Base-by-base conservation (phyloP, 2,888 invertebrate genomes). In the Epiblema foenella region DNA sequence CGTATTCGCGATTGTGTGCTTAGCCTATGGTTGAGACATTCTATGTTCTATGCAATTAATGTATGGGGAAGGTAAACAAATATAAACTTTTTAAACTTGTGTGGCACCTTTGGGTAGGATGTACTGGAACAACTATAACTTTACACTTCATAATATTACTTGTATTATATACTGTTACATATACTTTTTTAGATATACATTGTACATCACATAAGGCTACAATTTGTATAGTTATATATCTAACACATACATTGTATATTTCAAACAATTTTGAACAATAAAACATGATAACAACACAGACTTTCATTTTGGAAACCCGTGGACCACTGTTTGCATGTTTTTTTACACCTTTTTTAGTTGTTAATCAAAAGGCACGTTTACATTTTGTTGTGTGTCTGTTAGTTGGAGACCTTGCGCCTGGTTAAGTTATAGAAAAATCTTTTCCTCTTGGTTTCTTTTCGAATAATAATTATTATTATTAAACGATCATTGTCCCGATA, bases 291-390 rank as follows among this genome's bases (percentile, higher is more conserved):
- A 78, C 75, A 73, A 58, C 67, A 80, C 77, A 80, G 84, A 83
- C 81, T 84, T 85, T 85, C 79, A 83, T 84, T 84, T 74, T 71
- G 33, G 24, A 54, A 29, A 56, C 56, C 67, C 73, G 24, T 29
- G 51, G 20, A 15, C 54, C 70, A 46, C 60, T 33, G 42, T 20
- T 29, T 56, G 71, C 71, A 71, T 71, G 71, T 62, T 37, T n/a
- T 64, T 70, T 59, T 46, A 60, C 56, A 66, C 56, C 10, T 52
- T 51, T 64, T 54, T 64, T 20, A 20, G 49, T 56, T 66, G 49
- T 71, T 56, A 24, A 24, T 52, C 42, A 17, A 24, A 29, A 54
- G 20, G 52, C 18, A 60, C 70, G 66, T 60, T 62, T 57, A 62
- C 70, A 66, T 70, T 70, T 37, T 66, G 59, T 54, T 37, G 1